A percentile compares a stretch with the other conserved stretches of the same genome.
These are phyloP conservation scores for Hydrocynus forskahlii DNA, from an alignment of 2,797 vertebrate genomes.

Conservation along the genomic window DNA sequence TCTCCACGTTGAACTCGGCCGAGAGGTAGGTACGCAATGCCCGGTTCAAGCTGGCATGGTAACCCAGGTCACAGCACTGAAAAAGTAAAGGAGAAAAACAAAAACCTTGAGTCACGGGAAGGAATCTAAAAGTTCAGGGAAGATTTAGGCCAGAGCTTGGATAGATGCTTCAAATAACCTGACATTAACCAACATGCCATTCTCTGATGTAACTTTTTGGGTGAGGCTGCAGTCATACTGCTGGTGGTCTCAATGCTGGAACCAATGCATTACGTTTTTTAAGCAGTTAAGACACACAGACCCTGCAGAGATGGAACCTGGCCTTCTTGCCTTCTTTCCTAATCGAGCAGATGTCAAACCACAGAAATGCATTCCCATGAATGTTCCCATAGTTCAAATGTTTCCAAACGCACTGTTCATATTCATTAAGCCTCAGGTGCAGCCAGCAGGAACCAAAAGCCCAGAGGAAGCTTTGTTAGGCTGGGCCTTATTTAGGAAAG, in stretches of 20 bases:
- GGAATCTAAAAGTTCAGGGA: neutral
- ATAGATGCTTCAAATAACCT: conserved; percentile 14
- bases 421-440: neutral
- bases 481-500: neutral
- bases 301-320: conserved; percentile 4
- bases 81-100: conserved; percentile 42
- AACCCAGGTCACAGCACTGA: conserved; percentile 98
- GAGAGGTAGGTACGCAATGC: conserved; percentile 96
- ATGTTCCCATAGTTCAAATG: neutral
- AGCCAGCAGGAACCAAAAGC: neutral
- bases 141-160: neutral
- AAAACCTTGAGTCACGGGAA: neutral
- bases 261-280: conserved; percentile 16
- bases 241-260: conserved; percentile 1
- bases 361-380: neutral
- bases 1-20: conserved; percentile 93
- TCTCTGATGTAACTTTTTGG: neutral
- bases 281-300: conserved; percentile 23
- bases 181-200: neutral
- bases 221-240: neutral
- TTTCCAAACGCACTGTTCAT: conserved; percentile 17
- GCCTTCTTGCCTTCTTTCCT: conserved; percentile 1
- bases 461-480: neutral
- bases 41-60: conserved; percentile 94
- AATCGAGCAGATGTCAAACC: neutral